Evolutionary conservation across 2,797 vertebrate genomes (phyloP), one percentile per base, ranked within the genome.

Genomic region (Trachops cirrhosus): DNA sequence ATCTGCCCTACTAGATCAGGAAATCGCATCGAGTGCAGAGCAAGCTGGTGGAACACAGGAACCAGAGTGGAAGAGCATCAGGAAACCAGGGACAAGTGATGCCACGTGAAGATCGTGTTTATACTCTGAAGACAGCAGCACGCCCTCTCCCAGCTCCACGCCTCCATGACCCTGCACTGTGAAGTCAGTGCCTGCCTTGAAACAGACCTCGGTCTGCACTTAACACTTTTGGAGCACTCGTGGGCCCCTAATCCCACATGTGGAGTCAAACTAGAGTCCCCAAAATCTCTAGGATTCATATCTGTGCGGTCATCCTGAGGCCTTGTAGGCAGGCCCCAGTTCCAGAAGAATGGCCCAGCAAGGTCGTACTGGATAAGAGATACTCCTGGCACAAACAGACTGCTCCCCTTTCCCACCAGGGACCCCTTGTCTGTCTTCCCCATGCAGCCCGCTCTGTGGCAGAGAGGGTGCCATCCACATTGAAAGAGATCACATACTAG

Each of bases 241-340:
- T 52, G 1, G 6, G 9, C 6, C 12, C 19, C 68, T 67, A 26
- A 22, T 0, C 54, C 34, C 8, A 2, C 9, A 15, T 3, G 0
- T 62, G n/a, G 37, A 57, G 26, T 48, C 52, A 64, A 57, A 68
- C 2, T 39, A 19, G 32, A 44, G 10, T 10, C 14, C 21, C 48
- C 18, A 1, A 3, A 6, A 68, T 12, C 26, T 89, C 19, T 11
- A 46, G n/a, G 24, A 71, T 34, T 70, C 29, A 34, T 1, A n/a
- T 2, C 18, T 39, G 4, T 0, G 2, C 4, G 32, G 37, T 80
- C 37, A 39, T 52, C 39, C 74, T 24, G 6, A 44, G n/a, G 39
- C 44, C 21, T 37, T 48, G 21, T 0, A 0, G 32, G 32, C 21
- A 32, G 6, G 6, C 3, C 79, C 59, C 11, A 3, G 11, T 18